Conservation (phyloP, 2,888 invertebrate species). For the Rotaria magnacalcarata region DNA sequence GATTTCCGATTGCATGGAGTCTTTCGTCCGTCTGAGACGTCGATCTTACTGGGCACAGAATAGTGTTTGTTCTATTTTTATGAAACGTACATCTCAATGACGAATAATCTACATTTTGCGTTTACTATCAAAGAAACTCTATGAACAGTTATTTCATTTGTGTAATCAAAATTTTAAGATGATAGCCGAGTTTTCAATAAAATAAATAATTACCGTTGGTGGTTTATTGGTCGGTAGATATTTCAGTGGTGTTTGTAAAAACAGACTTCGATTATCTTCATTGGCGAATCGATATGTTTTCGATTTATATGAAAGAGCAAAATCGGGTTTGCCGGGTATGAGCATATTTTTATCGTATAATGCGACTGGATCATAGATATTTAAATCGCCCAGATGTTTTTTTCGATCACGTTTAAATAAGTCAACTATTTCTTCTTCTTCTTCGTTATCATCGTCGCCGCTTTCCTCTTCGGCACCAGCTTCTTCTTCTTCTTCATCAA, state of each 20-base stretch:
- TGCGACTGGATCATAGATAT: conserved; percentile 58
- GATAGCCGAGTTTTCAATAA: too few relatives aligned
- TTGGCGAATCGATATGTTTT: conserved; percentile 57
- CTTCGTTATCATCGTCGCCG: conserved; percentile 48
- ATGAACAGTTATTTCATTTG: too few relatives aligned
- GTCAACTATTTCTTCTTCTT: conserved; percentile 53
- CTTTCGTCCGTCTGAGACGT: too few relatives aligned
- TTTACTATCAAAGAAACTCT: too few relatives aligned
- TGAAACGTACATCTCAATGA: too few relatives aligned
- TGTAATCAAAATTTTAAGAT: too few relatives aligned
- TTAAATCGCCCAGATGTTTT: conserved; percentile 58
- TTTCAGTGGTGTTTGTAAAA: conserved; percentile 53
- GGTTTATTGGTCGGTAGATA: conserved; percentile 51
- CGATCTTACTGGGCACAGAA: too few relatives aligned
- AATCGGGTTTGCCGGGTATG: conserved; percentile 58
- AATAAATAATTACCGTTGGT: neutral
- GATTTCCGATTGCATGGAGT: too few relatives aligned
- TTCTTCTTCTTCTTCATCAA: conserved; percentile 49
- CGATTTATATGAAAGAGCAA: conserved; percentile 55
- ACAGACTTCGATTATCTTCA: conserved; percentile 54
- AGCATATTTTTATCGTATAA: conserved; percentile 55
- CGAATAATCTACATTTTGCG: too few relatives aligned
- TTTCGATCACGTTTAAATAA: conserved; percentile 51
- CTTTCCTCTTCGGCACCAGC: conserved; percentile 54
- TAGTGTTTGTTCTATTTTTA: too few relatives aligned